Evolutionary conservation across 2,113 vertebrate genomes (phyloP).

Genomic region (Hucho hucho): DNA sequence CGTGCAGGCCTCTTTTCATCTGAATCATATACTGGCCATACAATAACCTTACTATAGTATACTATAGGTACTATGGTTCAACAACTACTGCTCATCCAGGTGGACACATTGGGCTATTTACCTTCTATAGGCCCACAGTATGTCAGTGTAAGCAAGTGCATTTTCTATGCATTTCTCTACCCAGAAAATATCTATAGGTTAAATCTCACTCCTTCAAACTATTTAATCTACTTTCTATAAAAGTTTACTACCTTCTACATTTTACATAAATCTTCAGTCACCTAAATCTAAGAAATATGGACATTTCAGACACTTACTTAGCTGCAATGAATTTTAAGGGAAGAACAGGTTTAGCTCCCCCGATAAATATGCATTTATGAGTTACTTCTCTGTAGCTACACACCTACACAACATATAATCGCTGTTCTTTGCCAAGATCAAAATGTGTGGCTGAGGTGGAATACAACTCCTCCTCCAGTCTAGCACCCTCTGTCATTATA

Average conservation of each 20-base stretch:
- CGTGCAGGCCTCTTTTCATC: neutral
- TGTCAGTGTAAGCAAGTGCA: too few relatives aligned
- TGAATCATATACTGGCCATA: neutral
- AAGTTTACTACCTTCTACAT: neutral
- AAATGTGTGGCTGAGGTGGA: slow-evolving; percentile 18
- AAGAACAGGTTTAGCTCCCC: slow-evolving; percentile 11
- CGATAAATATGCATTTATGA: slow-evolving; percentile 65
- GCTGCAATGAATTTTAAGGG: slow-evolving; percentile 57
- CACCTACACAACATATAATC: slow-evolving; percentile 35
- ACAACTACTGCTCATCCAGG: neutral
- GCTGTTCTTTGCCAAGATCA: slow-evolving; percentile 7
- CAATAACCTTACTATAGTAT: neutral
- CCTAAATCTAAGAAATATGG: slow-evolving; percentile 59
- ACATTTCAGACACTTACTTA: slow-evolving; percentile 44
- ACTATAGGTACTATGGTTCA: neutral
- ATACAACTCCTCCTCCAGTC: slow-evolving; percentile 38
- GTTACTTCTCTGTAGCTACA: slow-evolving; percentile 49
- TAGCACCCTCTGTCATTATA: slow-evolving; percentile 68
- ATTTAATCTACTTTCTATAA: slow-evolving; percentile 43
- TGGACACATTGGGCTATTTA: neutral
- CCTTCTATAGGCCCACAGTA: neutral
- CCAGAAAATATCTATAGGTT: too few relatives aligned
- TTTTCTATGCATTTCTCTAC: too few relatives aligned
- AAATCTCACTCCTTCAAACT: too few relatives aligned
- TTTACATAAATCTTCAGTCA: slow-evolving; percentile 30